Evolutionary conservation across 2,888 invertebrate genomes (phyloP), one percentile per base, ranked within the genome.

Genomic region (Diachrysia chrysitis): DNA sequence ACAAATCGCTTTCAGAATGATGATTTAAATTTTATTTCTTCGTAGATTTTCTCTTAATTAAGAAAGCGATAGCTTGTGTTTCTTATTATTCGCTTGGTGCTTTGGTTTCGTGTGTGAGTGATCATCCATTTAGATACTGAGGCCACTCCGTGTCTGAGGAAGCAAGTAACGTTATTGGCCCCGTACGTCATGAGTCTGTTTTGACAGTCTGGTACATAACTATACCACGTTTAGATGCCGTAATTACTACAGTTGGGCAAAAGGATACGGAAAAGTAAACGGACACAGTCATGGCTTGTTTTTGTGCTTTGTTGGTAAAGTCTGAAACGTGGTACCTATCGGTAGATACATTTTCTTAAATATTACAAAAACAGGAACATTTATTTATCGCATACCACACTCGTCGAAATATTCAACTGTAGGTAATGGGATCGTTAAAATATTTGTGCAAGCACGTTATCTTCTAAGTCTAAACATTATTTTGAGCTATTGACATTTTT

Each of bases 401-500:
- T 19, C 9, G 19, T 19, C 10, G 37, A 35, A 37, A 71, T 48
- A 71, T 76, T 58, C 10, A 48, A 63, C 54, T 6, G 46, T 25
- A 46, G 35, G 7, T 48, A 71, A 77, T 73, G 17, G 59, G n/a
- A 63, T 76, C 55, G 48, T 58, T 61, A 12, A 16, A 56, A n/a
- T 69, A 48, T 76, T 64, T 42, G 71, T 23, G 58, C 35, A 58
- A 59, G 48, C 19, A 42, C 48, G 37, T 37, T 42, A 19, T n/a
- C 12, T 54, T 32, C 42, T 58, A 51, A 10, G 48, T 51, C 48
- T 51, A 51, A 51, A 51, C 58, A 72, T 77, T 77, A 51, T 29
- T 53, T 60, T 55, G 25, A 76, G 58, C 32, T 58, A 73, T 76
- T 61, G 60, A 29, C 42, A 71, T 61, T 71, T 71, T 61, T 73